Evolutionary conservation across 2,888 invertebrate genomes (phyloP).

Genomic region (Chaitophorus viminalis): DNA sequence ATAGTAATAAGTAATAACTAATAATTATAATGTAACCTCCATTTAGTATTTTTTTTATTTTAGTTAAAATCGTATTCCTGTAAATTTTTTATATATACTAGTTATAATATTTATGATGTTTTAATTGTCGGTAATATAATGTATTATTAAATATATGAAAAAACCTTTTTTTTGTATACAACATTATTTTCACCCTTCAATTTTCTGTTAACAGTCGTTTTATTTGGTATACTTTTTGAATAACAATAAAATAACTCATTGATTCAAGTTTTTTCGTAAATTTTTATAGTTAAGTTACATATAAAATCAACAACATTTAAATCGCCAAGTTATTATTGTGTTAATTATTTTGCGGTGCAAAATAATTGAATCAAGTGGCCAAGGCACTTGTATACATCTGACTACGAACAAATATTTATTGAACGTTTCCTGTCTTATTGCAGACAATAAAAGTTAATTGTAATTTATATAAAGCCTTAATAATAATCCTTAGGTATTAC

Average conservation of each 20-base stretch:
- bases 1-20: too few species aligned
- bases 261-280: background rate
- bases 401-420: slow-evolving; percentile 50
- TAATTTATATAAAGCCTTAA: slow-evolving; percentile 39
- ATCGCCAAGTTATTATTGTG: slow-evolving; percentile 21
- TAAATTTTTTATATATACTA: too few species aligned
- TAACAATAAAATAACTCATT: background rate
- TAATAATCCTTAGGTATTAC: background rate
- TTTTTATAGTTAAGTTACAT: background rate
- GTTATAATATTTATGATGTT: too few species aligned
- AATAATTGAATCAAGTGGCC: slow-evolving; percentile 56
- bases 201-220: too few species aligned
- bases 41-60: too few species aligned
- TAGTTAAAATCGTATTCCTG: too few species aligned
- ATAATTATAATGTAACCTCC: too few species aligned
- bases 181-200: too few species aligned
- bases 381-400: slow-evolving; percentile 34
- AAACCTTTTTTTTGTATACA: too few species aligned
- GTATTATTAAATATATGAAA: too few species aligned
- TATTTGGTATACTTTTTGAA: background rate
- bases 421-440: slow-evolving; percentile 50
- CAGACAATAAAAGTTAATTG: slow-evolving; percentile 52
- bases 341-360: slow-evolving; percentile 52
- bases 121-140: too few species aligned
- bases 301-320: background rate